These are phyloP conservation scores for Psittacula cyanocephala DNA, from an alignment of 2,113 vertebrate genomes.

Conservation along the genomic window DNA sequence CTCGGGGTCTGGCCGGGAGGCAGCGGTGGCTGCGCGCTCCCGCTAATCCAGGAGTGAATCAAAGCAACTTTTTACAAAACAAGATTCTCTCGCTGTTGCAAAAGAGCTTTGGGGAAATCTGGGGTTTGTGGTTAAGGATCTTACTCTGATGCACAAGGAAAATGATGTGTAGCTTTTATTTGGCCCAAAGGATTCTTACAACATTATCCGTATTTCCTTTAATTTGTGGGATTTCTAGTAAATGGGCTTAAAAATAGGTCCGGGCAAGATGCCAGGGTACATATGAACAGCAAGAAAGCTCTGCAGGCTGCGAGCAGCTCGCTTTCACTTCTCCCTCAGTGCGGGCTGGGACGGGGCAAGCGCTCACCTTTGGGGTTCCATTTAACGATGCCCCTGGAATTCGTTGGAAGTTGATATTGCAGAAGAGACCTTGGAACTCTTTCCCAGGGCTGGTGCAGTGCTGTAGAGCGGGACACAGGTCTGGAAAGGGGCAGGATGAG, in stretches of 20 bases:
- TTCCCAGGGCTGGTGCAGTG: accelerated
- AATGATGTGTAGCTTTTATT: slow-evolving; percentile 68
- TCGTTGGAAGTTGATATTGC: background rate
- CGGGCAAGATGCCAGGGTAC: slow-evolving; percentile 74
- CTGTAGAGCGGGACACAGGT: background rate
- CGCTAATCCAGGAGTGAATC: slow-evolving; percentile 59
- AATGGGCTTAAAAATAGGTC: slow-evolving; percentile 84
- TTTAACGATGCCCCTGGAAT: background rate
- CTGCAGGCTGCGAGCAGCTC: slow-evolving; percentile 6
- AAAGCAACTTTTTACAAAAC: slow-evolving; percentile 64
- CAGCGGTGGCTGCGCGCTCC: background rate
- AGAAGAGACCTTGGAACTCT: background rate
- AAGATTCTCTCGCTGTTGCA: slow-evolving; percentile 35
- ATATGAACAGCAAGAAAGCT: slow-evolving; percentile 57
- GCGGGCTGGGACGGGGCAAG: background rate
- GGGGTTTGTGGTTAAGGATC: slow-evolving; percentile 70
- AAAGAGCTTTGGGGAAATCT: slow-evolving; percentile 64
- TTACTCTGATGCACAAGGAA: slow-evolving; percentile 53
- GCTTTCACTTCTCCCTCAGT: slow-evolving; percentile 53
- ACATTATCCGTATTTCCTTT: slow-evolving; percentile 81
- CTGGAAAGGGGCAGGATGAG: background rate
- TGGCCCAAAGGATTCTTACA: slow-evolving; percentile 77
- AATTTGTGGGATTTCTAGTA: slow-evolving; percentile 85
- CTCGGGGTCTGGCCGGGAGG: background rate
- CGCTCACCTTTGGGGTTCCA: background rate